Conservation (phyloP, 2,888 invertebrate genomes). For the Gastracanthus pulcherrimus region DNA sequence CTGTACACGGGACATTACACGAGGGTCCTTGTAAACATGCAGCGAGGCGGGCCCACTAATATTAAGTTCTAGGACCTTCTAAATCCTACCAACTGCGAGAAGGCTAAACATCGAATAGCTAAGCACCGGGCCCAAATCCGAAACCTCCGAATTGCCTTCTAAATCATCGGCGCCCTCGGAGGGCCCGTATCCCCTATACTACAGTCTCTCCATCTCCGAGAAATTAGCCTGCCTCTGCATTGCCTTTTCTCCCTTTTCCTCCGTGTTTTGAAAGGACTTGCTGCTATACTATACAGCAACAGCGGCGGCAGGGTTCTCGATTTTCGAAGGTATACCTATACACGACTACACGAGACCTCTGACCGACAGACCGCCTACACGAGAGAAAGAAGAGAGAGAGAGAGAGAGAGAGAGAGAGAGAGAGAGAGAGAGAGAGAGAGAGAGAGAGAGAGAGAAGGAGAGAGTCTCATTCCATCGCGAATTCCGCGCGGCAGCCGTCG, state of each 20-base stretch:
- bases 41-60: neutral
- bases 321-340: no score
- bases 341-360: conserved; percentile 31
- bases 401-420: no score
- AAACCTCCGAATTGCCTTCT: conserved; percentile 54
- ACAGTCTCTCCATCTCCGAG: conserved; percentile 52
- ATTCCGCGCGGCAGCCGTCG: conserved; percentile 7
- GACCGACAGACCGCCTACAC: conserved; percentile 26
- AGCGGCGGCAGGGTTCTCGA: neutral
- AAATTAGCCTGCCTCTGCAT: conserved; percentile 55
- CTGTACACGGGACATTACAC: no score
- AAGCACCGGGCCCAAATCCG: neutral
- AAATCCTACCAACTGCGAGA: no score
- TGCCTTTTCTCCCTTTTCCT: conserved; percentile 43
- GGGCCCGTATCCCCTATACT: conserved; percentile 14
- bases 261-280: conserved; percentile 27
- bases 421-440: no score
- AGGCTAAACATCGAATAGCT: neutral
- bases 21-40: neutral
- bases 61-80: no score
- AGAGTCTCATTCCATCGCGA: no score
- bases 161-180: conserved; percentile 67
- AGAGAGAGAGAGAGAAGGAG: no score
- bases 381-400: neutral
- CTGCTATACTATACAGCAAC: no score